Evolutionary conservation across 2,888 invertebrate species (phyloP), one percentile per base, ranked within the genome.

Genomic region (Phymatocera aterrima): DNA sequence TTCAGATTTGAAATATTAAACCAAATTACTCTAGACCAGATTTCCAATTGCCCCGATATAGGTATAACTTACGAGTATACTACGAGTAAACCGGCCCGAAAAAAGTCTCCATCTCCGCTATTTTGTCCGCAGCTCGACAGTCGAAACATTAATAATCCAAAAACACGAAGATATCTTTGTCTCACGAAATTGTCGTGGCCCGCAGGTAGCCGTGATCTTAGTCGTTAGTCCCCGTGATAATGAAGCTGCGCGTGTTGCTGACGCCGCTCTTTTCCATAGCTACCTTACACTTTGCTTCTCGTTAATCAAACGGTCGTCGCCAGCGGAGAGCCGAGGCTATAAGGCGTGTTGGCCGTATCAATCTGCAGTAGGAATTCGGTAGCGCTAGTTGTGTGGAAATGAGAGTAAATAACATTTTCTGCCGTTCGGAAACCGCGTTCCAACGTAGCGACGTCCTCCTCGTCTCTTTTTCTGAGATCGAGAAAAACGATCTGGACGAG

Each of bases 271-370:
- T 46, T 68, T 46, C 46, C 28, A 15, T 18, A 64, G 43, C 68
- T 68, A 68, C 48, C 72, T n/a, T 72, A 68, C 72, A 34, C 51
- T 72, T 72, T 40, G 51, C 72, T 72, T 28, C 72, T 72, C 72
- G 72, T 72, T 72, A 72, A 54, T 72, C 72, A 72, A 72, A 72
- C 48, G 48, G 28, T 72, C 72, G 40, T 51, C 31, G 37, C 8
- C 37, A n/a, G 12, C 21, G 24, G 5, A 12, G 24, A 15, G 31
- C 43, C 12, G 5, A 4, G 12, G 6, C 28, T n/a, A n/a, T n/a
- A n/a, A n/a, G n/a, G n/a, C n/a, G n/a, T n/a, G n/a, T n/a, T n/a
- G n/a, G n/a, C n/a, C n/a, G n/a, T n/a, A n/a, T n/a, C n/a, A n/a
- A n/a, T n/a, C n/a, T n/a, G n/a, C n/a, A n/a, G n/a, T n/a, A n/a